Evolutionary conservation across 2,797 vertebrate genomes (phyloP).

Genomic region (Esox masquinongy): DNA sequence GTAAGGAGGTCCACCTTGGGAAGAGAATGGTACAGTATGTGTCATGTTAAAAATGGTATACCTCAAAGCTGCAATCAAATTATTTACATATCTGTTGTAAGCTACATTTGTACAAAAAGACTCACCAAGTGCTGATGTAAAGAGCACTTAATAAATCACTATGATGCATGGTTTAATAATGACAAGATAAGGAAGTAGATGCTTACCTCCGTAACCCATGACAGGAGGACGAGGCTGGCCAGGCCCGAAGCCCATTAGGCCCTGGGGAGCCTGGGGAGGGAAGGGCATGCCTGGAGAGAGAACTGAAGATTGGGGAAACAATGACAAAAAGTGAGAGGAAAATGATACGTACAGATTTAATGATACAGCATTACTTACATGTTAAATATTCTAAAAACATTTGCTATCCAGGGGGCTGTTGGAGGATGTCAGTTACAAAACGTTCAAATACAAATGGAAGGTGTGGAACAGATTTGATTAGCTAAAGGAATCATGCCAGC

Average conservation of each 20-base stretch:
- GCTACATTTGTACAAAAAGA: background rate
- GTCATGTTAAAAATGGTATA: background rate
- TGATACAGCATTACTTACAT: background rate
- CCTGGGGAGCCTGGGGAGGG: conserved; percentile 87
- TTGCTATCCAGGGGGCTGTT: background rate
- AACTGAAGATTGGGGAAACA: conserved; percentile 48
- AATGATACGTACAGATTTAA: background rate
- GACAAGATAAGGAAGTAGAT: background rate
- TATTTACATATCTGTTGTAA: background rate
- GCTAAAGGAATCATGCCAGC: background rate
- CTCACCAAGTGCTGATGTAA: background rate
- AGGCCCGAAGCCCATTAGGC: conserved; percentile 80
- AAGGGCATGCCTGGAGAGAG: conserved; percentile 86
- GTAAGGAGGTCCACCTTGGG: conserved; percentile 81
- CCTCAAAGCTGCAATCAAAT: background rate
- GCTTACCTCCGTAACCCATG: conserved; percentile 86
- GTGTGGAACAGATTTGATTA: background rate
- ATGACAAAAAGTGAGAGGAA: background rate
- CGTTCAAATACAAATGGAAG: background rate
- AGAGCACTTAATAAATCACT: background rate
- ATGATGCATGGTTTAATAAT: background rate
- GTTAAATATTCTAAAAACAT: background rate
- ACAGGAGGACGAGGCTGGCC: conserved; percentile 88
- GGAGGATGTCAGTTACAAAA: background rate
- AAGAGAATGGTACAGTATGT: background rate